Conservation (phyloP, 2,113 vertebrate species). For the Herpailurus yagouaroundi region DNA sequence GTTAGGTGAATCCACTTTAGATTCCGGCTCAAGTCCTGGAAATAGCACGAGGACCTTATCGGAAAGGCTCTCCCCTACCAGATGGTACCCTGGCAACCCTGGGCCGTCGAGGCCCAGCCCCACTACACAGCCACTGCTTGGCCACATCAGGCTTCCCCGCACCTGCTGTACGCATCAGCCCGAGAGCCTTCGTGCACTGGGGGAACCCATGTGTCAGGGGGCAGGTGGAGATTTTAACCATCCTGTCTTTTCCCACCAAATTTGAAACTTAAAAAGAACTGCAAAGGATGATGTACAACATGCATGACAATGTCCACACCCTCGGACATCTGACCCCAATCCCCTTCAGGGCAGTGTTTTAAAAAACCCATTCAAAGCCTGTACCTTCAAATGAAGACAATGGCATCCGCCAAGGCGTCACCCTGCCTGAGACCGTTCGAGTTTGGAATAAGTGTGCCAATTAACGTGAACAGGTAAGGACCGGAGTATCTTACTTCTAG, state of each 20-base stretch:
- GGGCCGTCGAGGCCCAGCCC: not conserved
- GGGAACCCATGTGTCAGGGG: not conserved
- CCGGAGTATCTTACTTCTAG: not conserved
- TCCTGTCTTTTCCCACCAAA: not conserved
- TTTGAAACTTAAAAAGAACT: not conserved
- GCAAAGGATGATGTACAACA: not conserved
- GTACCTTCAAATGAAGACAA: not conserved
- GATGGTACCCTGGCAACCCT: not conserved
- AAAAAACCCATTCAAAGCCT: not conserved
- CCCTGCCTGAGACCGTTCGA: not conserved
- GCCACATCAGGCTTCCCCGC: fast-evolving
- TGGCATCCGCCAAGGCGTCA: not conserved
- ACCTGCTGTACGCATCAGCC: fast-evolving
- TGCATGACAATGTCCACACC: not conserved
- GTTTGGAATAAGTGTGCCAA: not conserved
- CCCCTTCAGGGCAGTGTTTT: not conserved
- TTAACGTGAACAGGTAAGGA: not conserved
- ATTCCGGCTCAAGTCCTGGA: fast-evolving
- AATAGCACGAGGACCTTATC: not conserved
- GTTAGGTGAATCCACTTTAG: fast-evolving
- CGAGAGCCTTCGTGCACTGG: fast-evolving
- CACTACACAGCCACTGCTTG: fast-evolving
- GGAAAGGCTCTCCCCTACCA: fast-evolving
- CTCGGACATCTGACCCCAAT: not conserved
- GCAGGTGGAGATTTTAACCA: not conserved